Base-by-base conservation (phyloP, 2,888 invertebrate species). In the Trichacis sp. region DNA sequence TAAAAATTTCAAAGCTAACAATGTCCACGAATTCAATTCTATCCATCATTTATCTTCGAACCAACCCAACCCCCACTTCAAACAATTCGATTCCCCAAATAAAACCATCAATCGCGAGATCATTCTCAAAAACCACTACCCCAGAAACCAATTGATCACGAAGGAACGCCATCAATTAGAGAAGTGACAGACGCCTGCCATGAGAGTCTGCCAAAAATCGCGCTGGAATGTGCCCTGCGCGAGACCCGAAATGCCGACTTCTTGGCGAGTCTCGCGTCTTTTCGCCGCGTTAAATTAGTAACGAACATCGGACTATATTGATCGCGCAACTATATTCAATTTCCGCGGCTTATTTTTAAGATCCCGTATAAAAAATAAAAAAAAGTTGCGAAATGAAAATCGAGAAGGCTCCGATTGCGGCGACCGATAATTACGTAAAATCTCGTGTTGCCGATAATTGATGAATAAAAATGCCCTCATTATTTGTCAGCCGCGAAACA, bases 231-330 rank as follows among this genome's bases (percentile, higher is more conserved):
- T 62, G 64, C 62, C 62, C 68, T 60, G 42, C 56, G 68, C 64
- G 46, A 52, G 68, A 68, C 64, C 55, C 68, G 61, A 53, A 64
- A 68, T 69, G 63, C 72, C 72, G 54, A 59, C 57, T 63, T 70
- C 66, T 70, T 68, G 64, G 68, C 69, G 69, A 57, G 68, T 55
- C 54, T 64, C 51, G 59, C 64, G 61, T 61, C 63, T 62, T 61
- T 64, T 36, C 48, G 11, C 36, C 46, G 58, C 63, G 60, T 68
- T 68, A 68, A 64, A 64, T 68, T 68, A 63, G 64, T 64, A 59
- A 56, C 57, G 43, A 57, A 54, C 61, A 63, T 61, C 57, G 68
- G 57, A 24, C 24, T 19, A 52, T 53, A 58, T 40, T 33, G 15
- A 64, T 51, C 58, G 19, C 43, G 51, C 51, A 19, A 48, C 49